These are phyloP conservation scores for Dipodomys spectabilis DNA, from an alignment of 2,113 vertebrate genomes.

Conservation along the genomic window DNA sequence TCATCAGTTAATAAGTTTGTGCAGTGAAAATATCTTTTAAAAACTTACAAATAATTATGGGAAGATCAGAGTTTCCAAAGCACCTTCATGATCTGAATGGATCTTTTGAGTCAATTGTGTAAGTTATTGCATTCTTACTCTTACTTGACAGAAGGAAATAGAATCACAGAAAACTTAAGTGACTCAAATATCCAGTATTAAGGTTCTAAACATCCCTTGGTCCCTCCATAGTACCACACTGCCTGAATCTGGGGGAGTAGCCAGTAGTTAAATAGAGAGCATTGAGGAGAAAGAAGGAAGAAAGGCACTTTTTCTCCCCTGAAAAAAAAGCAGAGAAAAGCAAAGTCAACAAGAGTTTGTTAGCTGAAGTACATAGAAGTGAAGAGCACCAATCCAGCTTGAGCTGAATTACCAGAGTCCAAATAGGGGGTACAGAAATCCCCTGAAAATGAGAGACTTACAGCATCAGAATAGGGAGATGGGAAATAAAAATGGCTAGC, in stretches of 20 bases:
- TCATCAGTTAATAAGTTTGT: neutral
- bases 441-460: neutral
- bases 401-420: no score
- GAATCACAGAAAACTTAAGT: neutral
- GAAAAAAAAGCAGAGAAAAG: neutral
- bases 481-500: fast-evolving
- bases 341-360: neutral
- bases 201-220: neutral
- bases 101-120: neutral
- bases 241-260: neutral
- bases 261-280: neutral
- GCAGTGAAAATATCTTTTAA: neutral
- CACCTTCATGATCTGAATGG: neutral
- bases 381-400: fast-evolving
- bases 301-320: neutral
- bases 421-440: neutral
- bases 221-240: neutral
- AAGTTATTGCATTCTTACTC: neutral
- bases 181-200: neutral
- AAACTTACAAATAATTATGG: neutral
- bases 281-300: neutral
- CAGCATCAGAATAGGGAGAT: neutral
- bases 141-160: conserved; percentile 30
- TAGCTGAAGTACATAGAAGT: neutral
- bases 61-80: neutral